Conservation (phyloP, 2,888 invertebrate genomes). For the Cephus runcator region DNA sequence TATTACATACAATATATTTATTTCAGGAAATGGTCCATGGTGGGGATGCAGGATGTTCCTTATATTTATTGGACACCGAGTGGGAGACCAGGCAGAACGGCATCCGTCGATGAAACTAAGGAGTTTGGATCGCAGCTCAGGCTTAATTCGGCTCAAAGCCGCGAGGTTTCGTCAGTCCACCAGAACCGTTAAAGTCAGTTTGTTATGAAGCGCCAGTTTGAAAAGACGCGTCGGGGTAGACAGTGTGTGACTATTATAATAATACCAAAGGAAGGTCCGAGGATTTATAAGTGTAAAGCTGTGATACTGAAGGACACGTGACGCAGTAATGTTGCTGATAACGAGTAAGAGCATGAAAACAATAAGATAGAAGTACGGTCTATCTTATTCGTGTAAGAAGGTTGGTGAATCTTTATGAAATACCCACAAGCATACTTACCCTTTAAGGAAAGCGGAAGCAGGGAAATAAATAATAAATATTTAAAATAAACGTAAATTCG, state of each 20-base stretch:
- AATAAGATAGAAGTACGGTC: neutral
- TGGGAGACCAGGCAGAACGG: neutral
- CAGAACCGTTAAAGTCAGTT: constrained; percentile 42
- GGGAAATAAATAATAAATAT: neutral
- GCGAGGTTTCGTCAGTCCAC: constrained; percentile 32
- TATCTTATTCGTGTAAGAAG: neutral
- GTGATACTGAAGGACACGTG: neutral
- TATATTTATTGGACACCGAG: neutral
- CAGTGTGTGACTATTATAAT: neutral
- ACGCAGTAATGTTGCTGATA: neutral
- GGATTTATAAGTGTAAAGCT: neutral
- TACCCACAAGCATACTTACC: neutral
- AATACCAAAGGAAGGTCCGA: neutral
- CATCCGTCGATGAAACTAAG: neutral
- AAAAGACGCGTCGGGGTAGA: constrained; percentile 32
- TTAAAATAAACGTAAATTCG: neutral
- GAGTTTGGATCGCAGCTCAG: neutral
- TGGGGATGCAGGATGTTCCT: neutral
- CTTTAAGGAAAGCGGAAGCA: neutral
- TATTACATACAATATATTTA: neutral
- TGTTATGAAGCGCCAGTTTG: constrained; percentile 42
- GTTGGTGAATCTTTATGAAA: neutral
- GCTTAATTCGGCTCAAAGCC: constrained; percentile 19
- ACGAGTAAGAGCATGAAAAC: neutral
- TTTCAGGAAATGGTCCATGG: neutral